phyloP scores from a whole-genome alignment of 1,140 invertebrate genomes.

The Cotesia typhae region DNA sequence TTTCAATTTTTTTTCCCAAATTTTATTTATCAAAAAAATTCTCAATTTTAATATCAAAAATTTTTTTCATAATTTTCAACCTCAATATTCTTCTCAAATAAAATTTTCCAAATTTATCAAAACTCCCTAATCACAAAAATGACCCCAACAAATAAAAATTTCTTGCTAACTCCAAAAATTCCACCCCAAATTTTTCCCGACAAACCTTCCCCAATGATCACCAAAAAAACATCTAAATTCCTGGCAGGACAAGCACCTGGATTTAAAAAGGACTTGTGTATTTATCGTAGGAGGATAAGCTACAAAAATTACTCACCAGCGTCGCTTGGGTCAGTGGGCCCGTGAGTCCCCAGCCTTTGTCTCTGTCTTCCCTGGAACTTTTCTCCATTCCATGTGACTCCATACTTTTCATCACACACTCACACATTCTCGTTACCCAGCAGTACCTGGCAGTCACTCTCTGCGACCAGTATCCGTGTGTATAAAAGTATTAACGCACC shows the following conservation, averaged over 20 bases:
- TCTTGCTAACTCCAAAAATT: too few relatives aligned
- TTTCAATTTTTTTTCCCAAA: too few relatives aligned
- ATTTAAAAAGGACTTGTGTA: constrained; percentile 14
- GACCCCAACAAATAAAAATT: too few relatives aligned
- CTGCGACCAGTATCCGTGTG: neutral
- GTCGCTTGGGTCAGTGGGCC: constrained; percentile 1
- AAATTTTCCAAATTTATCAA: too few relatives aligned
- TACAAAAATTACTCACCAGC: constrained; percentile 10
- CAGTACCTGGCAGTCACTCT: neutral
- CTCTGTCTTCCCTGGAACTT: neutral
- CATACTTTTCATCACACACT: too few relatives aligned
- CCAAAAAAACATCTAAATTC: neutral
- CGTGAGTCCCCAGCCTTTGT: constrained; percentile 3
- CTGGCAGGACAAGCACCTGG: neutral
- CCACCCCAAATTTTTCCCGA: too few relatives aligned
- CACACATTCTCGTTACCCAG: neutral
- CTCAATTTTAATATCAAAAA: too few relatives aligned
- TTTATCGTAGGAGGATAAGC: constrained; percentile 27
- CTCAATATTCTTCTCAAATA: too few relatives aligned
- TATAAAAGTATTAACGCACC: neutral
- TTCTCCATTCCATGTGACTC: too few relatives aligned
- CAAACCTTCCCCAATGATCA: neutral
- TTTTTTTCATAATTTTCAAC: too few relatives aligned
- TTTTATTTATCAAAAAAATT: too few relatives aligned
- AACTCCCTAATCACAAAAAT: too few relatives aligned